Evolutionary conservation across 2,888 invertebrate genomes (phyloP).

Genomic region (Hermaeophaga mercurialis): DNA sequence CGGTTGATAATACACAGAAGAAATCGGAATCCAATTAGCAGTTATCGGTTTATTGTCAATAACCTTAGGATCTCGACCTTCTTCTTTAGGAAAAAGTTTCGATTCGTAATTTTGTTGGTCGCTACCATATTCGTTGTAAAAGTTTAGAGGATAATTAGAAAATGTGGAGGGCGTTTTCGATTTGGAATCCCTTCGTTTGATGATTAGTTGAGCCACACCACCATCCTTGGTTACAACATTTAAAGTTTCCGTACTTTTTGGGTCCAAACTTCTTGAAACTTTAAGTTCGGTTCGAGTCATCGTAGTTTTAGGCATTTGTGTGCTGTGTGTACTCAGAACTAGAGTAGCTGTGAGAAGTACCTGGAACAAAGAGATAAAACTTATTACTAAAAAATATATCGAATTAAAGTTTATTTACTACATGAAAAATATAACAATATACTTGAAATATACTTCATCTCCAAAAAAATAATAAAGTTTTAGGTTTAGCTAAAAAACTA

Average conservation of each 20-base stretch:
- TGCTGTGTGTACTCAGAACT: neutral
- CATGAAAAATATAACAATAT: no score
- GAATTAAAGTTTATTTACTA: no score
- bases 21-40: conserved; percentile 56
- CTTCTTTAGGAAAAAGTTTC: conserved; percentile 5
- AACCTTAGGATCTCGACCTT: conserved; percentile 38
- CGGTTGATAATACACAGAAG: conserved; percentile 51
- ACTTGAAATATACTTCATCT: no score
- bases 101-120: conserved; percentile 22
- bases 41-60: conserved; percentile 42
- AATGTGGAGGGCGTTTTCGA: conserved; percentile 12
- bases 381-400: no score
- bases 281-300: conserved; percentile 76
- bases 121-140: conserved; percentile 10
- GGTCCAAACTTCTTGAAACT: conserved; percentile 77
- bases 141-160: conserved; percentile 13
- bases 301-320: conserved; percentile 58
- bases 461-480: no score
- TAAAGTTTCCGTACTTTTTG: conserved; percentile 76
- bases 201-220: conserved; percentile 76
- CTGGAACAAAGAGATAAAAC: neutral
- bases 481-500: no score
- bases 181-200: conserved; percentile 71
- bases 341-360: neutral
- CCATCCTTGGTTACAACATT: conserved; percentile 79